Percentiles rank a stretch among this genome's conserved stretches.
Evolutionary conservation across 2,888 invertebrate genomes (phyloP).

Genomic region (Flexamia atlantica): DNA sequence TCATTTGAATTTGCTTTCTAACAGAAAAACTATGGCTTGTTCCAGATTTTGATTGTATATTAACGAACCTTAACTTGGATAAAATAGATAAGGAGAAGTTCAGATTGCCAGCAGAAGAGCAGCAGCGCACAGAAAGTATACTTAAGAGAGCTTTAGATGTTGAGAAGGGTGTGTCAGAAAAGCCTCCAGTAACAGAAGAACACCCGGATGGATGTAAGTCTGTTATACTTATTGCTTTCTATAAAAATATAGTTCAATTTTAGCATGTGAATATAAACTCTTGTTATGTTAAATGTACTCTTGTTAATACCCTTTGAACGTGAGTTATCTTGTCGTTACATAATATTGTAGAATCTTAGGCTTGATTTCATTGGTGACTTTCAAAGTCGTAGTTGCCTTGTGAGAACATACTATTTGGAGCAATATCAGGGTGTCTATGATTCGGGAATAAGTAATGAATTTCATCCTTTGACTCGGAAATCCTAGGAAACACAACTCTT

Average conservation of each 20-base stretch:
- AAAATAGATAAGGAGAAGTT: conserved; percentile 85
- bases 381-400: no score
- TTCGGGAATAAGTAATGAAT: no score
- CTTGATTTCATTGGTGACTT: no score
- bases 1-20: not conserved
- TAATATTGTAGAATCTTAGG: no score
- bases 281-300: no score
- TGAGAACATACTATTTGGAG: no score
- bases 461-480: no score
- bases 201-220: conserved; percentile 90
- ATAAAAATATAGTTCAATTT: not conserved
- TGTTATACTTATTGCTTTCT: not conserved
- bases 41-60: conserved; percentile 89
- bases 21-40: not conserved
- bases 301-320: no score
- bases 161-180: conserved; percentile 84
- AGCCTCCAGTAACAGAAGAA: conserved; percentile 85
- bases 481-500: no score
- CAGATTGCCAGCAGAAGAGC: conserved; percentile 85
- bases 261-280: no score
- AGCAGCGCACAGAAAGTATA: conserved; percentile 88
- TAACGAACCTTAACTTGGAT: conserved; percentile 89
- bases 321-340: no score
- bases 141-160: conserved; percentile 89
- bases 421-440: no score